Evolutionary conservation across 2,797 vertebrate genomes (phyloP), one percentile per base, ranked within the genome.

Genomic region (Acipenser oxyrinchus): DNA sequence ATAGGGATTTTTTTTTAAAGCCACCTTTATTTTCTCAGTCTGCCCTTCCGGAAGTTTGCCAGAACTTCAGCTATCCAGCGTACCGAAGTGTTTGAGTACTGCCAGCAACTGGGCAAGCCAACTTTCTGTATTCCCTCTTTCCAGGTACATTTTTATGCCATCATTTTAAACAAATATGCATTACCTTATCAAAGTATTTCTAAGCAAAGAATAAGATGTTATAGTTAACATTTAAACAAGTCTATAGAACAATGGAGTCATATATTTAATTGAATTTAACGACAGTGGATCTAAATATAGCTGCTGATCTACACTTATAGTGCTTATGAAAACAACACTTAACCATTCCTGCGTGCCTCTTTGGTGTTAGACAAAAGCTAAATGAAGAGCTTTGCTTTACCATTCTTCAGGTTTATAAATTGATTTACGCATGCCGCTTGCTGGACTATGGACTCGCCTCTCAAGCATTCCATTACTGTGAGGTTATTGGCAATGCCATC

Each of bases 381-480:
- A 37, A 3, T 37, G 23, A 37, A 37, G 23, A 37, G 23, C 23
- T 37, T 37, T 37, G 23, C 23, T 4, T 37, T 37, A 37, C 23
- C 23, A 2, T 37, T 72, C 64, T 48, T 7, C 63, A 98, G 95
- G 89, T 90, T 8, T 98, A 93, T 73, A 98, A 96, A 77, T 83
- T 96, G 69, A 81, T 97, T 66, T 97, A 96, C 0, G 95, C 94
- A n/a, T 84, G 86, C 73, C 88, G 91, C 6, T 82, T 98, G 82
- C 80, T 90, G 0, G 95, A 96, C 78, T 87, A 88, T 0, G 95
- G 95, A 9, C 86, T 96, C 3, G 68, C 82, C 0, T 89, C 90
- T 15, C 92, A 90, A 78, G 94, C 95, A 48, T 87, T 94, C 77
- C 90, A 93, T 73, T 98, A 98, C 79, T 96, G 93, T 0, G 95